Base-by-base conservation (phyloP, 2,113 vertebrate species). In the Motacilla alba region DNA sequence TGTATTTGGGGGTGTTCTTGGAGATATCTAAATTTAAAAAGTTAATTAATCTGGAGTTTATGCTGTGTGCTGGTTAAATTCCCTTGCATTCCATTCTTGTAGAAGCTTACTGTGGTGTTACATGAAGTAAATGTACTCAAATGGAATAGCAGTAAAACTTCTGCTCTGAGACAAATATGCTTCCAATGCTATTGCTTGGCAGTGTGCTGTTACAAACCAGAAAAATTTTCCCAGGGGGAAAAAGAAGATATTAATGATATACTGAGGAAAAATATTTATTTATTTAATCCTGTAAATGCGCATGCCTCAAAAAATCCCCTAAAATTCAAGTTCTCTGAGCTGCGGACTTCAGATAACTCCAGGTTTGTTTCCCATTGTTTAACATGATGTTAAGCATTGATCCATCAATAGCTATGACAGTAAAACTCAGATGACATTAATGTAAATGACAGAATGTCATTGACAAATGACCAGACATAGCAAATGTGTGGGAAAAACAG, bases 151-250 rank as follows among this genome's bases (percentile, higher is more conserved):
- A 59, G 35, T 44, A 60, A 69, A 90, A 78, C 12, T 84, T 89
- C 46, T 78, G 35, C 18, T 82, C 15, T 82, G 5, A 60, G 26
- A 77, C 5, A 62, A 87, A 67, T 59, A 59, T 52, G 21, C 3
- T 76, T 88, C 7, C 23, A 75, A 66, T 9, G 22, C n/a, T 68
- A 13, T 53, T 78, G 4, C 14, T 67, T 81, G 21, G 14, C 23
- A 41, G 3, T 55, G 6, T 5, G 3, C 33, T 75, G 9, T 70
- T 60, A 60, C 52, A 89, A 69, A 20, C 15, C 14, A 63, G 55
- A 81, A 74, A 84, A 74, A 17, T 31, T 19, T 72, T 24, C 11
- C 4, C 0, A 8, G 2, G 3, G 7, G 11, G 13, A 0, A 10
- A 66, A 72, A 43, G 5, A 64, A 63, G 10, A 30, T 62, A 67